A percentile compares a stretch with the other conserved stretches of the same genome.
These are phyloP conservation scores for Cotesia glomerata DNA, from an alignment of 1,140 invertebrate genomes.

Conservation along the genomic window DNA sequence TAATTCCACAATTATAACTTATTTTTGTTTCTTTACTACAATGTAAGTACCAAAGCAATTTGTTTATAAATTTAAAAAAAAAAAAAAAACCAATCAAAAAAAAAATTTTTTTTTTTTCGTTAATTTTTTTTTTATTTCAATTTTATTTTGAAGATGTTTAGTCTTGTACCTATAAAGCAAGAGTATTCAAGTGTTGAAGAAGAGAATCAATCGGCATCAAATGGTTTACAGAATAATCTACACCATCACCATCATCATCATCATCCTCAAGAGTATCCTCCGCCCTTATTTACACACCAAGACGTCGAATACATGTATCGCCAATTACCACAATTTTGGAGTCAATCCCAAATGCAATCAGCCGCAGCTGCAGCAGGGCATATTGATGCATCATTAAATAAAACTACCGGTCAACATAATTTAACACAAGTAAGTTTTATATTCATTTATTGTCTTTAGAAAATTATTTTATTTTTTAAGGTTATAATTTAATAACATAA, in stretches of 20 bases:
- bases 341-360: constrained; percentile 50
- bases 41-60: constrained; percentile 12
- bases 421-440: constrained; percentile 44
- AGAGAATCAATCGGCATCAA: constrained; percentile 44
- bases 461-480: no score
- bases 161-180: constrained; percentile 59
- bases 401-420: constrained; percentile 45
- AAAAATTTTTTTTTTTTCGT: background rate
- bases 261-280: constrained; percentile 48
- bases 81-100: background rate
- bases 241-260: no score
- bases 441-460: background rate
- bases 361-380: constrained; percentile 45
- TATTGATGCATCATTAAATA: constrained; percentile 49
- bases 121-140: constrained; percentile 10
- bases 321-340: constrained; percentile 58
- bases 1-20: background rate
- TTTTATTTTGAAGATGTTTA: constrained; percentile 54
- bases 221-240: constrained; percentile 35
- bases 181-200: constrained; percentile 56
- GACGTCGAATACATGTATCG: constrained; percentile 58
- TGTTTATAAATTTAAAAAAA: constrained; percentile 28
- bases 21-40: background rate
- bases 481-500: no score
- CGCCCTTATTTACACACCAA: constrained; percentile 51